Evolutionary conservation across 2,888 invertebrate species (phyloP).

Genomic region (Dorcus parallelipipedus): DNA sequence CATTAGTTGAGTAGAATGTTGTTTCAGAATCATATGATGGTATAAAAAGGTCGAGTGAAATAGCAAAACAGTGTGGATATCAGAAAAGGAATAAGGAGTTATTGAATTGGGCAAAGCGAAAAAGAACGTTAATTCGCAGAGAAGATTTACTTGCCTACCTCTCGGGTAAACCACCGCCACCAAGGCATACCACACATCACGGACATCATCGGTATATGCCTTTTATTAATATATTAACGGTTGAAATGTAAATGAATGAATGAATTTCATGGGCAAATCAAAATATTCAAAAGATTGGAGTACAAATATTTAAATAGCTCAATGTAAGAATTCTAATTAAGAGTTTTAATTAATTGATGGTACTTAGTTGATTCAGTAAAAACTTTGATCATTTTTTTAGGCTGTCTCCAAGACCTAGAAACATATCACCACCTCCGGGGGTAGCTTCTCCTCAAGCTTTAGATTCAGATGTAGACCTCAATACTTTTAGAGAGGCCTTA

Average conservation of each 20-base stretch:
- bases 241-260: no score
- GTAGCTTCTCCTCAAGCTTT: constrained; percentile 34
- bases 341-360: no score
- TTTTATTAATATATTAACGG: background rate
- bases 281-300: no score
- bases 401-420: constrained; percentile 54
- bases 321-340: no score
- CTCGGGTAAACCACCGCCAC: constrained; percentile 67
- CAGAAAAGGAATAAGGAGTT: constrained; percentile 72
- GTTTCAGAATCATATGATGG: constrained; percentile 68
- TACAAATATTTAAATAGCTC: no score
- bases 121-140: constrained; percentile 65
- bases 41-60: constrained; percentile 64
- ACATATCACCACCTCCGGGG: constrained; percentile 49
- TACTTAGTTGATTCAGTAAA: background rate
- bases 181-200: constrained; percentile 51
- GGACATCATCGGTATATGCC: constrained; percentile 43
- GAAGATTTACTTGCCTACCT: constrained; percentile 76
- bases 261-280: no score
- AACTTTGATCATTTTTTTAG: constrained; percentile 31
- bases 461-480: constrained; percentile 59
- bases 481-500: constrained; percentile 72
- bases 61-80: constrained; percentile 68
- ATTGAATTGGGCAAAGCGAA: constrained; percentile 73
- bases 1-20: constrained; percentile 5